phyloP scores from a whole-genome alignment of 2,888 invertebrate species.

The Limenitis camilla region DNA sequence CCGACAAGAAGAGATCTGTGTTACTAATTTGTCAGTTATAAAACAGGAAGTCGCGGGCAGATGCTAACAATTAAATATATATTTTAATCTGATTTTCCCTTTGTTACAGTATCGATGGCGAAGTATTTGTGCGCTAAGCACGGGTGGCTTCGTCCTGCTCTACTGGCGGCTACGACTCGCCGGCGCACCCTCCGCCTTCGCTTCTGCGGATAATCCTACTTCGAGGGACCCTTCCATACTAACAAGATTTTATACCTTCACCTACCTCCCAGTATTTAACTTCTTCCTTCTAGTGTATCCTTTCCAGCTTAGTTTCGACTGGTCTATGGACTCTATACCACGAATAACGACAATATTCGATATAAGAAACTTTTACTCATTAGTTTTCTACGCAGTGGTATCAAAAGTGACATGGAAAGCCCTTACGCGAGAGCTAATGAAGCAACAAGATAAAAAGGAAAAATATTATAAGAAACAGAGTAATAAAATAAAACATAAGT shows the following conservation, averaged over 20 bases:
- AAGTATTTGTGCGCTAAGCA: constrained; percentile 79
- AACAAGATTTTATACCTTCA: constrained; percentile 91
- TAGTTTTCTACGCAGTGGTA: constrained; percentile 80
- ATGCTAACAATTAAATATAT: neutral
- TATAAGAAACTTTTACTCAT: constrained; percentile 83
- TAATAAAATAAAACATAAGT: constrained; percentile 60
- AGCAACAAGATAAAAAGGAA: constrained; percentile 52
- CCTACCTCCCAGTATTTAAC: constrained; percentile 93
- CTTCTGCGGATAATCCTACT: constrained; percentile 96
- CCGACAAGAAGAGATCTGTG: too few relatives aligned
- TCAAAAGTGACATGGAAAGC: constrained; percentile 61
- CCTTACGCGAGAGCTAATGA: constrained; percentile 52
- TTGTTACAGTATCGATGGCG: constrained; percentile 81
- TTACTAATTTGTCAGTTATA: too few relatives aligned
- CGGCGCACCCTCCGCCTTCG: constrained; percentile 85
- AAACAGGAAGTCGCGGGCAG: too few relatives aligned
- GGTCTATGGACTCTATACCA: constrained; percentile 98
- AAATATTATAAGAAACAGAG: constrained; percentile 61
- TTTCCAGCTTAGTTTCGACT: constrained; percentile 93
- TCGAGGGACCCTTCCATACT: constrained; percentile 87
- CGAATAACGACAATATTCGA: constrained; percentile 86
- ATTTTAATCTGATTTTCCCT: constrained; percentile 26
- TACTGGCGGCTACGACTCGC: constrained; percentile 86
- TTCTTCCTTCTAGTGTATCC: constrained; percentile 91
- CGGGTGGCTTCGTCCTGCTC: constrained; percentile 80